Percentiles rank a stretch among this genome's conserved stretches.
These are phyloP conservation scores for Pseudoatta argentina DNA, from an alignment of 1,140 invertebrate species.

Conservation along the genomic window DNA sequence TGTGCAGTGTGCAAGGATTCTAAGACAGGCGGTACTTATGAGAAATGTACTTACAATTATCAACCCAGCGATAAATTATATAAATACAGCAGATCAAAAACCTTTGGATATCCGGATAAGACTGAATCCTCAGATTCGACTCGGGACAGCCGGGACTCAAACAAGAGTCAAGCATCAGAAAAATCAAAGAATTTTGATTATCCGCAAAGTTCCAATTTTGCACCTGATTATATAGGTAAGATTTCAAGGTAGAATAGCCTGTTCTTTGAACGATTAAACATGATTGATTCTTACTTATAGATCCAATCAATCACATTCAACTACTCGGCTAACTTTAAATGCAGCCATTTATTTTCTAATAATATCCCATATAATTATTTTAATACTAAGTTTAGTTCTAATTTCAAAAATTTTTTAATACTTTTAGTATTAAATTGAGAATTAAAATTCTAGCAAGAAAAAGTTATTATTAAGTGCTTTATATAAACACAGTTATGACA, in stretches of 20 bases:
- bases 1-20: constrained; percentile 90
- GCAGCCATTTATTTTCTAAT: not conserved
- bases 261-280: too few relatives aligned
- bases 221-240: constrained; percentile 43
- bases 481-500: not conserved
- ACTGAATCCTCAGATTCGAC: not conserved
- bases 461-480: not conserved
- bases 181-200: not conserved
- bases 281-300: too few relatives aligned
- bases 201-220: constrained; percentile 19
- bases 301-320: too few relatives aligned
- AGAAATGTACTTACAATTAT: constrained; percentile 90
- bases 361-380: not conserved
- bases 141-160: not conserved
- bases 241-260: too few relatives aligned
- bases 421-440: not conserved
- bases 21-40: constrained; percentile 90
- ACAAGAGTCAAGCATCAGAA: not conserved
- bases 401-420: not conserved
- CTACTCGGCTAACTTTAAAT: too few relatives aligned
- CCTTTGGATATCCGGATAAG: constrained; percentile 77
- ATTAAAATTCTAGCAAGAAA: not conserved
- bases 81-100: constrained; percentile 86
- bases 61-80: constrained; percentile 91
- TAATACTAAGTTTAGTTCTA: not conserved